Base-by-base conservation (phyloP, 2,797 vertebrate genomes). In the Ammospiza maritima region DNA sequence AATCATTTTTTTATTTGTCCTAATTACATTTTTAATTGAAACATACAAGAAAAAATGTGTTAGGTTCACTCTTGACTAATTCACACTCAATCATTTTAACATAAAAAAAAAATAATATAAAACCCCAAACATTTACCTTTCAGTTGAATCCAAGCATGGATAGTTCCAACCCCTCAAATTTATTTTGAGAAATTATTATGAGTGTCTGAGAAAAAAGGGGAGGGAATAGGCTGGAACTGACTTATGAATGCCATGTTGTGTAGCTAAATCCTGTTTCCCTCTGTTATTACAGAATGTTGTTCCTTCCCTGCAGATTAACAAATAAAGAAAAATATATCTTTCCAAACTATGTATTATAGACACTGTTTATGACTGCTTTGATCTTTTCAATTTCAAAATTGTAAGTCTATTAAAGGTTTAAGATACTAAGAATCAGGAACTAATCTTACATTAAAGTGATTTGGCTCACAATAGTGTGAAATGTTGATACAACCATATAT, bases 401-500 rank as follows among this genome's bases (percentile, higher is more conserved):
- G 65, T 96, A 96, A 96, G 93, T 96, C 96, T 96, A 95, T 96
- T 96, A 97, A 96, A 96, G 92, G 89, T 96, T 97, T 97, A 97
- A 81, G 90, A 83, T 58, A 92, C 76, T 80, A 93, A 92, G 93
- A 94, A 93, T 96, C 90, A 93, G 90, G 65, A 92, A 90, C 54
- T 96, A 94, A 96, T 95, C 92, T 96, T 85, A 89, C 90, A 77
- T 90, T 97, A 94, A 94, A 96, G 89, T 96, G 87, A 93, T 96
- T 96, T 89, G 54, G 45, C 54, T 94, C 84, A 93, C 75, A 96
- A 89, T 95, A 66, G 50, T 57, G 30, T 69, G 84, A 92, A 90
- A 85, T 88, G 81, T 94, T 96, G 72, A 93, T 95, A 89, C 84
- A 89, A 78, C 82, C 29, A 45, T 42, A 45, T 29, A 27, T 30